phyloP scores from a whole-genome alignment of 2,888 invertebrate species.

The Agriopis aurantiaria region DNA sequence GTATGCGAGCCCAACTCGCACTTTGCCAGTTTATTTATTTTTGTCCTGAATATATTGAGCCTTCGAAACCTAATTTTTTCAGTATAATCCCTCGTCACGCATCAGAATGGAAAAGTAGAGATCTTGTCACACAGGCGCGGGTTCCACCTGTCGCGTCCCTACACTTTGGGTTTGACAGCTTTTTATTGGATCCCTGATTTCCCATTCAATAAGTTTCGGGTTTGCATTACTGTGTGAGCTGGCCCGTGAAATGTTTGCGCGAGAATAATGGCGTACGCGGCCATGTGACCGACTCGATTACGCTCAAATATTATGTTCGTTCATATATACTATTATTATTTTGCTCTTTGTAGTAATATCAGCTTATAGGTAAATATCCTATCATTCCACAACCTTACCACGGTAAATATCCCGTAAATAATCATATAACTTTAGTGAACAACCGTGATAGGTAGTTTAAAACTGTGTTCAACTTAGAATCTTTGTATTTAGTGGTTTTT shows the following conservation, averaged over 20 bases:
- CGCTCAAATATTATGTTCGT: conserved; percentile 41
- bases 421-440: too few relatives aligned
- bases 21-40: not conserved
- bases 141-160: conserved; percentile 67
- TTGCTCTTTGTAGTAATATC: not conserved
- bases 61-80: conserved; percentile 23
- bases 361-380: too few relatives aligned
- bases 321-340: not conserved
- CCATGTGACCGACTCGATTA: conserved; percentile 59
- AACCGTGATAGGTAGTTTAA: too few relatives aligned
- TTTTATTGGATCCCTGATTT: conserved; percentile 80
- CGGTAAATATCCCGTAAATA: too few relatives aligned
- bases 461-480: too few relatives aligned
- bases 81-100: conserved; percentile 35
- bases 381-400: too few relatives aligned
- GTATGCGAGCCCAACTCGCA: too few relatives aligned
- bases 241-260: conserved; percentile 73
- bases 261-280: conserved; percentile 55
- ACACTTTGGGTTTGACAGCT: conserved; percentile 77
- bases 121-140: conserved; percentile 35
- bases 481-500: too few relatives aligned
- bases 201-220: conserved; percentile 80
- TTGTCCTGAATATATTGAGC: not conserved
- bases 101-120: conserved; percentile 39
- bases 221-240: conserved; percentile 73